These are phyloP conservation scores for Tupaia chinensis DNA, from an alignment of 2,113 vertebrate species.

Conservation along the genomic window DNA sequence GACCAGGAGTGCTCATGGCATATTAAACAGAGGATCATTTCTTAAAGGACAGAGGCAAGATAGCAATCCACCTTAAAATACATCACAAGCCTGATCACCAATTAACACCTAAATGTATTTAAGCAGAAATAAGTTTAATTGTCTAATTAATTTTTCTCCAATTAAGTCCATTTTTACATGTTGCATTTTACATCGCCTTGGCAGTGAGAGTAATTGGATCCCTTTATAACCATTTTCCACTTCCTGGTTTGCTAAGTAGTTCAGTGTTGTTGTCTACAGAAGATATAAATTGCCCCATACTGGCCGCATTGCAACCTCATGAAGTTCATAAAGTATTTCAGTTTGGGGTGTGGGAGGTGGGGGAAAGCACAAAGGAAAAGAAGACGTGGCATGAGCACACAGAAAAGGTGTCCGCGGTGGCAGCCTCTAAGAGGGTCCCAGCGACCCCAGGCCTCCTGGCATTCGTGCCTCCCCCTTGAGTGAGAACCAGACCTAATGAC, in stretches of 20 bases:
- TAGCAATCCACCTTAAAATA: constrained; percentile 66
- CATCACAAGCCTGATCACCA: constrained; percentile 72
- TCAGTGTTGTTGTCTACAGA: constrained; percentile 62
- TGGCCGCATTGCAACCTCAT: constrained; percentile 45
- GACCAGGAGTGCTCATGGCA: neutral
- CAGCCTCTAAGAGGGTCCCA: neutral
- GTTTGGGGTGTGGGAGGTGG: neutral
- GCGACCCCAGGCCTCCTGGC: neutral
- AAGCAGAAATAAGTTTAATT: constrained; percentile 83
- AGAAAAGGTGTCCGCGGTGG: neutral
- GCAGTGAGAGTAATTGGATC: constrained; percentile 77
- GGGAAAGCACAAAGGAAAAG: neutral
- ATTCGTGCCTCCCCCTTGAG: neutral
- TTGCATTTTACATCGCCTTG: constrained; percentile 68
- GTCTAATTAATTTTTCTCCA: constrained; percentile 84
- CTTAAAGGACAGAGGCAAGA: constrained; percentile 61
- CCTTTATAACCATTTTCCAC: constrained; percentile 76
- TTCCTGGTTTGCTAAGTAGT: constrained; percentile 73
- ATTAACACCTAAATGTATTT: constrained; percentile 81
- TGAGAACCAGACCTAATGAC: neutral
- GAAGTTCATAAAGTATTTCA: constrained; percentile 60
- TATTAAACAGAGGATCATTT: constrained; percentile 48
- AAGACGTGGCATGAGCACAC: neutral
- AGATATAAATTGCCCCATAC: constrained; percentile 73
- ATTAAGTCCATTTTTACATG: constrained; percentile 75